Conservation (phyloP, 2,797 vertebrate species). For the Notolepis coatsorum region DNA sequence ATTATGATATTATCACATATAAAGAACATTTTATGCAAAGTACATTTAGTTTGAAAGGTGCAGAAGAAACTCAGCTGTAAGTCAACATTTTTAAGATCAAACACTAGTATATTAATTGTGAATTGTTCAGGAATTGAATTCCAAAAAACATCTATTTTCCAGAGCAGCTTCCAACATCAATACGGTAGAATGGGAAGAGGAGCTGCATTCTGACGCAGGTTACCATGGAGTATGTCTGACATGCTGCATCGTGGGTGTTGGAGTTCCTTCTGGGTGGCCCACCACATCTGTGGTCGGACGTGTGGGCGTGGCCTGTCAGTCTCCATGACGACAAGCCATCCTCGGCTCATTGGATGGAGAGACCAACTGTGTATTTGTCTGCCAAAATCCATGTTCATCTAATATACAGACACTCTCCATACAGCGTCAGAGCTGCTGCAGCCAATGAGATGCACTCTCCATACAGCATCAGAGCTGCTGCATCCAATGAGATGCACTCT, state of each 20-base stretch:
- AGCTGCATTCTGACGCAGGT: slow-evolving; percentile 31
- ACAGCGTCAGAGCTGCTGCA: too few relatives aligned
- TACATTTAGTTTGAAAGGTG: neutral
- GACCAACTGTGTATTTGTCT: slow-evolving; percentile 22
- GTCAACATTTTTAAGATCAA: neutral
- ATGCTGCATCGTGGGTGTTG: slow-evolving; percentile 39
- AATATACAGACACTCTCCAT: slow-evolving; percentile 59
- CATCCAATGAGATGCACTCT: too few relatives aligned
- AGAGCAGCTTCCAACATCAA: slow-evolving; percentile 42
- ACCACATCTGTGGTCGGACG: slow-evolving; percentile 52
- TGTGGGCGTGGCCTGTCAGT: slow-evolving; percentile 45
- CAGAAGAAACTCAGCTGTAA: slow-evolving; percentile 21
- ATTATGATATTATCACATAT: neutral
- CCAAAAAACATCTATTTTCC: slow-evolving; percentile 22
- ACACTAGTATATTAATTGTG: slow-evolving; percentile 9
- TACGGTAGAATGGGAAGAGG: slow-evolving; percentile 21
- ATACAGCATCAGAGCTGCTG: too few relatives aligned
- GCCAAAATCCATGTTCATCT: slow-evolving; percentile 34
- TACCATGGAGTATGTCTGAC: slow-evolving; percentile 49
- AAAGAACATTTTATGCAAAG: neutral
- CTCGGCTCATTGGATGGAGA: slow-evolving; percentile 27
- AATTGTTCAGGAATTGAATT: slow-evolving; percentile 22
- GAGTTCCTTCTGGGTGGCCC: slow-evolving; percentile 69
- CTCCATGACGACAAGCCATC: slow-evolving; percentile 45
- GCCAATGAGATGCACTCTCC: too few relatives aligned